These are phyloP conservation scores for Leptobrachium ailaonicum DNA, from an alignment of 2,113 vertebrate genomes.

Conservation along the genomic window DNA sequence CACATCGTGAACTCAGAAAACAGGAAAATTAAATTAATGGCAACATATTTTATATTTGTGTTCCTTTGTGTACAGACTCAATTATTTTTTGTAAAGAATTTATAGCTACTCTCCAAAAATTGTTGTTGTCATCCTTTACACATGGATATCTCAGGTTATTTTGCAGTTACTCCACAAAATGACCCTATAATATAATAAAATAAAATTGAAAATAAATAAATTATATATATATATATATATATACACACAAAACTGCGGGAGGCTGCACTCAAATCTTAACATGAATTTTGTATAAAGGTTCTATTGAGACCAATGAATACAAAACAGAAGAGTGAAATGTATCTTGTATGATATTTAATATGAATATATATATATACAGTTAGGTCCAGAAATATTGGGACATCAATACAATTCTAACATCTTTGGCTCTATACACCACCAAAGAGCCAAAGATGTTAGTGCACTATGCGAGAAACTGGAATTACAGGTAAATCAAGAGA, in stretches of 20 bases:
- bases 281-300: too few relatives aligned
- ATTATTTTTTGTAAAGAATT: constrained; percentile 67
- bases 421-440: too few relatives aligned
- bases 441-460: too few relatives aligned
- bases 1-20: constrained; percentile 63
- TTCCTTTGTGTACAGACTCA: constrained; percentile 58
- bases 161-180: constrained; percentile 52
- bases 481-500: too few relatives aligned
- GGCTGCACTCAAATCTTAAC: too few relatives aligned
- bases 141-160: constrained; percentile 44
- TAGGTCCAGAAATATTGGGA: too few relatives aligned
- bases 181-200: constrained; percentile 50
- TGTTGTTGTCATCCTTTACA: constrained; percentile 56
- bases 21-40: constrained; percentile 60
- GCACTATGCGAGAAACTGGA: too few relatives aligned
- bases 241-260: too few relatives aligned
- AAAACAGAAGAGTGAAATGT: background rate
- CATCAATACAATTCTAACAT: too few relatives aligned
- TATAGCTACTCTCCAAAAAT: constrained; percentile 53
- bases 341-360: background rate
- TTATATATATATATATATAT: background rate
- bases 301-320: background rate
- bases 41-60: constrained; percentile 61
- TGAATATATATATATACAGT: too few relatives aligned
- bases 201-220: too few relatives aligned